Conservation (phyloP, 2,113 vertebrate species). For the Macrotis lagotis region DNA sequence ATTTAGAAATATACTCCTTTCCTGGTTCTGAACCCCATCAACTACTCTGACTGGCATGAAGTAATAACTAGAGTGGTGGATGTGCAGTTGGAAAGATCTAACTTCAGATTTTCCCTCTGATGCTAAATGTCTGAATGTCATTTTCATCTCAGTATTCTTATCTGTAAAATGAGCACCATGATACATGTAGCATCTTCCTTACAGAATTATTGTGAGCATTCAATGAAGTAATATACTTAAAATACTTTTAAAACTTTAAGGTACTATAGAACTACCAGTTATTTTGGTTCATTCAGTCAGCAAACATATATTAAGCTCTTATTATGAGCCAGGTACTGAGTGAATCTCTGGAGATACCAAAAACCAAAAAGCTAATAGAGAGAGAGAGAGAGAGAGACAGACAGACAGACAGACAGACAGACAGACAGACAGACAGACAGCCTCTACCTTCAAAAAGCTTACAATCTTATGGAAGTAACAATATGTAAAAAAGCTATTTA, state of each 20-base stretch:
- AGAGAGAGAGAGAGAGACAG: too few relatives aligned
- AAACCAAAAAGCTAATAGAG: too few relatives aligned
- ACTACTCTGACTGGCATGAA: neutral
- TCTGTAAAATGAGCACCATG: too few relatives aligned
- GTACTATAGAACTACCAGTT: neutral
- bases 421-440: too few relatives aligned
- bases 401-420: too few relatives aligned
- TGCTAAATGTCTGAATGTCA: neutral
- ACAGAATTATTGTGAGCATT: neutral
- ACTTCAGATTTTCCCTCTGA: neutral
- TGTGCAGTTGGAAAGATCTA: neutral
- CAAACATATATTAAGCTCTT: neutral
- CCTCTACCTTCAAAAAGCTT: too few relatives aligned
- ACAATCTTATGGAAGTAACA: too few relatives aligned
- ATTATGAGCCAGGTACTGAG: neutral
- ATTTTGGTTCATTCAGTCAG: neutral
- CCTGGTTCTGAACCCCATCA: neutral
- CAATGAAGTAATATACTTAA: neutral
- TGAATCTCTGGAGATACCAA: neutral
- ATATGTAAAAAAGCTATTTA: too few relatives aligned
- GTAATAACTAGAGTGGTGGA: neutral
- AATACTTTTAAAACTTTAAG: neutral
- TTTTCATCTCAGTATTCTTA: neutral
- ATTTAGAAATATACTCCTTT: neutral
- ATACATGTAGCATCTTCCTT: neutral